phyloP scores from a whole-genome alignment of 1,140 invertebrate genomes.

The Orius insidiosus region DNA sequence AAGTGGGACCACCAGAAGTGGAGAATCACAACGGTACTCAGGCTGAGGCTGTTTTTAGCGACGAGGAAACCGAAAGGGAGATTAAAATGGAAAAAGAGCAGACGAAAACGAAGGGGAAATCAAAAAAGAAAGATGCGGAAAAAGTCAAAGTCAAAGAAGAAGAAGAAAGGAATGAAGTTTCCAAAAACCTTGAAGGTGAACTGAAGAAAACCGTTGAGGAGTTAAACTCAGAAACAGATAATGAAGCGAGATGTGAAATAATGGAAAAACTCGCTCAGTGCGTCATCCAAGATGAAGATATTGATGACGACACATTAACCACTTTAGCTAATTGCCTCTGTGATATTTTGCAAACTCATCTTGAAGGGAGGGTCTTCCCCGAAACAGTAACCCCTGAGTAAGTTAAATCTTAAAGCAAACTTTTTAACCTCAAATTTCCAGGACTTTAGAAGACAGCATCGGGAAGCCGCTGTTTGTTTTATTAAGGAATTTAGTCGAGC shows the following conservation, averaged over 20 bases:
- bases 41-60: constrained; percentile 57
- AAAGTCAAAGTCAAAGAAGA: constrained; percentile 9
- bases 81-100: constrained; percentile 21
- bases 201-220: constrained; percentile 45
- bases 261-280: constrained; percentile 51
- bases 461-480: constrained; percentile 64
- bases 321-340: constrained; percentile 32
- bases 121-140: constrained; percentile 21
- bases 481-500: constrained; percentile 53
- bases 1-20: constrained; percentile 24
- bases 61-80: constrained; percentile 52
- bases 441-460: constrained; percentile 51
- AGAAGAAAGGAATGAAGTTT: constrained; percentile 10
- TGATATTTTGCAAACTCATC: constrained; percentile 31
- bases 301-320: constrained; percentile 40
- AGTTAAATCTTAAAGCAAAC: constrained; percentile 1
- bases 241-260: constrained; percentile 43
- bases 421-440: constrained; percentile 8
- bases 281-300: constrained; percentile 42
- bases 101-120: constrained; percentile 26
- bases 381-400: constrained; percentile 24
- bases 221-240: constrained; percentile 43
- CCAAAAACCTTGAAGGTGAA: constrained; percentile 27
- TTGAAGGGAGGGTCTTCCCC: constrained; percentile 33
- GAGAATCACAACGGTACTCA: constrained; percentile 33